Percentiles rank a stretch among this genome's conserved stretches.
These are phyloP conservation scores for Amphibalanus amphitrite DNA, from an alignment of 1,140 invertebrate genomes.

Conservation along the genomic window DNA sequence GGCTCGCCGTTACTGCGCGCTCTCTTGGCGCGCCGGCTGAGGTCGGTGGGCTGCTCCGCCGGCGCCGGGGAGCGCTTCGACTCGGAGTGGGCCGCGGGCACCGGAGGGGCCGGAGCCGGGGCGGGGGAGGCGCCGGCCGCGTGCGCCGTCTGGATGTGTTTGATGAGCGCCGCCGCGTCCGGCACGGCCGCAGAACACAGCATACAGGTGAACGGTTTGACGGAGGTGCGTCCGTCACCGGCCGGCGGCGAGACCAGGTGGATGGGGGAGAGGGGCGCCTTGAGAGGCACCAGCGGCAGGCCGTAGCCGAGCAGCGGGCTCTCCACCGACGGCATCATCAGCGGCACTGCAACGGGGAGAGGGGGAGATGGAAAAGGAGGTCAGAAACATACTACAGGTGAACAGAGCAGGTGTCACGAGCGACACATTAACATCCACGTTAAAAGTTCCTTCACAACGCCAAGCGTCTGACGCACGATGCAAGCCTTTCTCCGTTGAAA, in stretches of 20 bases:
- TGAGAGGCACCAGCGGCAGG: neutral
- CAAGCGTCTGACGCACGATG: too few species aligned
- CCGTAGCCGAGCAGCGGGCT: neutral
- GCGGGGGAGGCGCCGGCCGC: constrained; percentile 15
- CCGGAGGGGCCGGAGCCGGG: constrained; percentile 18
- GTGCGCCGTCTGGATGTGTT: constrained; percentile 17
- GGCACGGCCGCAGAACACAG: constrained; percentile 16
- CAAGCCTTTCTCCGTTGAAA: too few species aligned
- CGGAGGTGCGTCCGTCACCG: too few species aligned
- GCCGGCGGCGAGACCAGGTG: neutral
- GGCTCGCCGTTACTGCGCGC: constrained; percentile 16
- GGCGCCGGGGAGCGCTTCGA: constrained; percentile 16
- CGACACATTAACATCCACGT: too few species aligned
- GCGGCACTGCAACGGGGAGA: constrained; percentile 11
- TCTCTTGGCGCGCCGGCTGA: constrained; percentile 31
- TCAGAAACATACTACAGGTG: too few species aligned
- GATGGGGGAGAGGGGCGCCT: neutral
- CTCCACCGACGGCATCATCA: constrained; percentile 11
- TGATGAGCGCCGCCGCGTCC: constrained; percentile 16
- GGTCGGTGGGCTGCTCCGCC: constrained; percentile 40
- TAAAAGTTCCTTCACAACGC: too few species aligned
- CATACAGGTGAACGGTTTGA: constrained; percentile 13
- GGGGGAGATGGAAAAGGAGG: too few species aligned
- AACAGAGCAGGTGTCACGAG: too few species aligned
- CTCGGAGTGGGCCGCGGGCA: constrained; percentile 10